These are phyloP conservation scores for Dasyornis broadbenti DNA, from an alignment of 2,113 vertebrate species.

Conservation along the genomic window DNA sequence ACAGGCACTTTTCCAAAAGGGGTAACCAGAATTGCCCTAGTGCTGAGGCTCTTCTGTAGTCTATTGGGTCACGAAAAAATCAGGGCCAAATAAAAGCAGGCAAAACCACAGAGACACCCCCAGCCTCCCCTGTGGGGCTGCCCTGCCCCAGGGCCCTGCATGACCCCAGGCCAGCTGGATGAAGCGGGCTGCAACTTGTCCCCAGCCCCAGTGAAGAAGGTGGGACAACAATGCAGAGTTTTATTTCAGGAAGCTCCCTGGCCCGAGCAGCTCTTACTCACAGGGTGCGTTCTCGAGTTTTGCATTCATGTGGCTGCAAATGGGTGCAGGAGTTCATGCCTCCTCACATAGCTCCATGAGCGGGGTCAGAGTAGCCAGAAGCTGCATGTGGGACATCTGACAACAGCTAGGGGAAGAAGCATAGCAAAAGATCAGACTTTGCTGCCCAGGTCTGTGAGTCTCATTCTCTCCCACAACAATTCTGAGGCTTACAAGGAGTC, in stretches of 20 bases:
- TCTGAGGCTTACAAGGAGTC: neutral
- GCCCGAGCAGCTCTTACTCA: neutral
- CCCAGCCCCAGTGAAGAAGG: neutral
- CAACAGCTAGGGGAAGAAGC: neutral
- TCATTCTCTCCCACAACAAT: neutral
- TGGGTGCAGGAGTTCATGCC: neutral
- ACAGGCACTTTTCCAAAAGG: neutral
- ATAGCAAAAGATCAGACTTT: neutral
- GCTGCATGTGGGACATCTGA: accelerated
- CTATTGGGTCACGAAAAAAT: neutral
- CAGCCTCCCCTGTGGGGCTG: accelerated
- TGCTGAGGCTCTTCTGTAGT: neutral
- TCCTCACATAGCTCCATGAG: neutral
- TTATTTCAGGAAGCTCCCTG: slow-evolving; percentile 29
- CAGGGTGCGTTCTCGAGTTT: neutral
- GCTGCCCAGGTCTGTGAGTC: neutral
- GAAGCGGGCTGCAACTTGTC: neutral
- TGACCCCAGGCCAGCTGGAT: neutral
- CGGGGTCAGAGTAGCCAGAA: accelerated
- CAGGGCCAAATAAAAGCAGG: neutral
- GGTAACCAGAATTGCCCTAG: neutral
- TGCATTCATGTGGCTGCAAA: slow-evolving; percentile 42
- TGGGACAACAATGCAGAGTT: neutral
- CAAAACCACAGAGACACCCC: neutral
- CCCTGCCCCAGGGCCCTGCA: neutral